Conservation (phyloP, 1,140 invertebrate genomes). For the Ruditapes philippinarum region DNA sequence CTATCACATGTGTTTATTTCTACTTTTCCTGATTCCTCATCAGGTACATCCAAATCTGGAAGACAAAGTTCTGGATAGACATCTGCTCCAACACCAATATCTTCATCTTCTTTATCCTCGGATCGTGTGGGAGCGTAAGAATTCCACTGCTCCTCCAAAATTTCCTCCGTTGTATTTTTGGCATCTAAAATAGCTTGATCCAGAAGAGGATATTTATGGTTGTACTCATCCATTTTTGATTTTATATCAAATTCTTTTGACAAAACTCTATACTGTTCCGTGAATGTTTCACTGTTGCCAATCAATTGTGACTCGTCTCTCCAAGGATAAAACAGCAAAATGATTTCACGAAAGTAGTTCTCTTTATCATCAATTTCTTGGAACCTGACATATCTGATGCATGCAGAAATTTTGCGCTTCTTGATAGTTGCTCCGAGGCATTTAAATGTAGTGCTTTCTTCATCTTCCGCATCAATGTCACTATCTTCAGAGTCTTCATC, state of each 20-base stretch:
- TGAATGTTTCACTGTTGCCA: not conserved
- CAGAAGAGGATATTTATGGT: not conserved
- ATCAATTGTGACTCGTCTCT: not conserved
- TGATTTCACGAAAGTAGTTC: constrained; percentile 16
- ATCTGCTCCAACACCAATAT: not conserved
- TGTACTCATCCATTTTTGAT: not conserved
- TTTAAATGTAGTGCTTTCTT: not conserved
- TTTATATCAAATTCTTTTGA: not conserved
- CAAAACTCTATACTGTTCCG: not conserved
- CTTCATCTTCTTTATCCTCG: not conserved
- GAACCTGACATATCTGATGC: not conserved
- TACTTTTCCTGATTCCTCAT: not conserved
- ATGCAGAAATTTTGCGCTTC: not conserved
- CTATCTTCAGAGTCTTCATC: not conserved
- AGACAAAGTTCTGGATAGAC: not conserved
- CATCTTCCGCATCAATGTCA: not conserved
- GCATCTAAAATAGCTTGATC: not conserved
- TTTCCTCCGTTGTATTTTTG: not conserved
- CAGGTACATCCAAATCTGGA: not conserved
- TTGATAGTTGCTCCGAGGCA: not conserved
- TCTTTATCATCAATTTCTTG: not conserved
- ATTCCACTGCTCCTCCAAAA: not conserved
- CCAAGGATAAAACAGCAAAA: constrained; percentile 3
- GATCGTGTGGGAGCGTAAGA: not conserved
- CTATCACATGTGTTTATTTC: not conserved